Conservation (phyloP, 2,113 vertebrate species). For the Calypte anna region DNA sequence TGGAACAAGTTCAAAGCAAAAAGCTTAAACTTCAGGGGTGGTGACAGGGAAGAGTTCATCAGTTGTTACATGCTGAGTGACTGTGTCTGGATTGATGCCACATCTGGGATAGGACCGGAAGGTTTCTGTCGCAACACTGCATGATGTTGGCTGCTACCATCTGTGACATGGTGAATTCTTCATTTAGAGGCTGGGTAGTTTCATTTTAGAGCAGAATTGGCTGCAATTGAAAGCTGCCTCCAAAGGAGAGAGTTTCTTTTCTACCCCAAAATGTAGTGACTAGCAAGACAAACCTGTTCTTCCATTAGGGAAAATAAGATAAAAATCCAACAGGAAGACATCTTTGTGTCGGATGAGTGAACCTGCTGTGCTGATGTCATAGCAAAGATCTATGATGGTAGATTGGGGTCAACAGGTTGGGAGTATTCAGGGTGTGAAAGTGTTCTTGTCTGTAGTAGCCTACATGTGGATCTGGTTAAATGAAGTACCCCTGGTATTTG, state of each 20-base stretch:
- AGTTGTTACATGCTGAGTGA: fast-evolving
- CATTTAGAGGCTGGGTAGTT: fast-evolving
- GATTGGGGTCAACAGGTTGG: fast-evolving
- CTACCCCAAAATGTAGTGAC: neutral
- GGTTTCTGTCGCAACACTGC: fast-evolving
- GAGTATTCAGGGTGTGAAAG: fast-evolving
- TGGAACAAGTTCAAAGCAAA: neutral
- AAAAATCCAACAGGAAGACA: neutral
- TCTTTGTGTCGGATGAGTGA: fast-evolving
- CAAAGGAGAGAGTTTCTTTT: neutral
- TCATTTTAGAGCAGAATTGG: neutral
- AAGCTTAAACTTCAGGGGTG: neutral
- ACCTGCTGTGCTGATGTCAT: neutral
- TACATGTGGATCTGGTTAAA: neutral
- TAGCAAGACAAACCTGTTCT: neutral
- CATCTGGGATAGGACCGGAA: neutral
- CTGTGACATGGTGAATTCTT: neutral
- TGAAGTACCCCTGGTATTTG: neutral
- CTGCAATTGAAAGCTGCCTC: neutral
- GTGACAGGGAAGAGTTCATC: neutral
- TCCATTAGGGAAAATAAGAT: neutral
- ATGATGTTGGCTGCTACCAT: neutral
- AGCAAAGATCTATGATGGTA: neutral
- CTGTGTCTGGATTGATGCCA: fast-evolving
- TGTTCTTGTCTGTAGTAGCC: neutral